Conservation (phyloP, 2,888 invertebrate genomes). For the Epicampocera succincta region DNA sequence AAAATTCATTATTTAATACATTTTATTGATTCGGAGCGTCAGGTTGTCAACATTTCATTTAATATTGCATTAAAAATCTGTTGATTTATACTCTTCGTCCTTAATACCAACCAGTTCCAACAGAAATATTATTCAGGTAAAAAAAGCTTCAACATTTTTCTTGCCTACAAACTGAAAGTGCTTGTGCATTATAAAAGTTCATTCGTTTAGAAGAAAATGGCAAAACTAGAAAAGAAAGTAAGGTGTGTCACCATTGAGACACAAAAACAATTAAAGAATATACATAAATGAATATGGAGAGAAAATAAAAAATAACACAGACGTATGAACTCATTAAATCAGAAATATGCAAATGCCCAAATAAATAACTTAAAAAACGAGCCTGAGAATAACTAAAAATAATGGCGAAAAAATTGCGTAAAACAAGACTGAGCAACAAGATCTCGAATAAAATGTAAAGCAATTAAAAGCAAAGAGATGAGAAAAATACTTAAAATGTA, state of each 20-base stretch:
- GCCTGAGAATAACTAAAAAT: conserved; percentile 12
- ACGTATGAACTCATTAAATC: conserved; percentile 28
- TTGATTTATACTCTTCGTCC: too few species aligned
- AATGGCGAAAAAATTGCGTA: not conserved
- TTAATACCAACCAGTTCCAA: too few species aligned
- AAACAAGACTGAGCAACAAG: conserved; percentile 8
- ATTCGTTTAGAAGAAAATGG: not conserved
- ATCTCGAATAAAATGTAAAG: conserved; percentile 2
- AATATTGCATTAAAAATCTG: too few species aligned
- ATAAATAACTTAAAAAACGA: conserved; percentile 15
- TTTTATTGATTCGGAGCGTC: too few species aligned
- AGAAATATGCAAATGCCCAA: conserved; percentile 51
- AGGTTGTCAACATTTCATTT: too few species aligned
- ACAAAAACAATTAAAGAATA: conserved; percentile 41
- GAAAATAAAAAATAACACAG: not conserved
- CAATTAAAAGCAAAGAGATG: conserved; percentile 29
- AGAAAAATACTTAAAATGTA: not conserved
- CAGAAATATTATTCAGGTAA: too few species aligned
- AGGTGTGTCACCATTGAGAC: conserved; percentile 54
- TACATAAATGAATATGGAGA: conserved; percentile 22
- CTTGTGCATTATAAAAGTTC: not conserved
- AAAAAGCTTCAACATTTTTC: too few species aligned
- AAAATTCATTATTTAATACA: too few species aligned
- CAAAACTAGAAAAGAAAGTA: conserved; percentile 22
- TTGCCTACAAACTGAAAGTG: not conserved